Evolutionary conservation across 2,113 vertebrate genomes (phyloP).

Genomic region (Gallinago paraguaiae): DNA sequence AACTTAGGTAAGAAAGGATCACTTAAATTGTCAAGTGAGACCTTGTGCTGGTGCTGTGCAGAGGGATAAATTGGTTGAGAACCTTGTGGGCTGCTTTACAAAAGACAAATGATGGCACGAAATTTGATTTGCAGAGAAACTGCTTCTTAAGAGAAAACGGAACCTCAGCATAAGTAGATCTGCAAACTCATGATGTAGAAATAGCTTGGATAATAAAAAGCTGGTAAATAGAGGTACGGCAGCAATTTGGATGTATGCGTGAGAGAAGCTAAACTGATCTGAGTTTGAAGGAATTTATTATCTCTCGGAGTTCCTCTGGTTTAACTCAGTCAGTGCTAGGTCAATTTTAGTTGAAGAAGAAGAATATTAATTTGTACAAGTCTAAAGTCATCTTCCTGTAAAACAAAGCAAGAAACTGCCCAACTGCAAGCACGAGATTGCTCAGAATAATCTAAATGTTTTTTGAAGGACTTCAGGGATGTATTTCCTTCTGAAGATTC

Average conservation of each 20-base stretch:
- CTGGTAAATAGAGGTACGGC: background rate
- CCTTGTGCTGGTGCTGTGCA: background rate
- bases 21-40: background rate
- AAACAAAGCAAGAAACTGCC: background rate
- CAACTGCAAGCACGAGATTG: background rate
- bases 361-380: background rate
- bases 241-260: background rate
- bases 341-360: background rate
- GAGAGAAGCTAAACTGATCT: background rate
- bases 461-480: background rate
- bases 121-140: background rate
- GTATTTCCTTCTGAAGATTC: conserved; percentile 8
- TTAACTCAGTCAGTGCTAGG: background rate
- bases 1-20: background rate
- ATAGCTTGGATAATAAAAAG: conserved; percentile 14
- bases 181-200: conserved; percentile 7
- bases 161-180: conserved; percentile 8
- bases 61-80: background rate
- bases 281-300: conserved; percentile 4
- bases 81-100: background rate
- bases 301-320: background rate
- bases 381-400: background rate
- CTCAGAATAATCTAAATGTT: background rate
- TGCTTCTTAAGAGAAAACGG: background rate
- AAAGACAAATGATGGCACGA: background rate